A percentile compares a stretch with the other conserved stretches of the same genome.
phyloP scores from a whole-genome alignment of 2,113 vertebrate genomes.

The Synchiropus splendidus region DNA sequence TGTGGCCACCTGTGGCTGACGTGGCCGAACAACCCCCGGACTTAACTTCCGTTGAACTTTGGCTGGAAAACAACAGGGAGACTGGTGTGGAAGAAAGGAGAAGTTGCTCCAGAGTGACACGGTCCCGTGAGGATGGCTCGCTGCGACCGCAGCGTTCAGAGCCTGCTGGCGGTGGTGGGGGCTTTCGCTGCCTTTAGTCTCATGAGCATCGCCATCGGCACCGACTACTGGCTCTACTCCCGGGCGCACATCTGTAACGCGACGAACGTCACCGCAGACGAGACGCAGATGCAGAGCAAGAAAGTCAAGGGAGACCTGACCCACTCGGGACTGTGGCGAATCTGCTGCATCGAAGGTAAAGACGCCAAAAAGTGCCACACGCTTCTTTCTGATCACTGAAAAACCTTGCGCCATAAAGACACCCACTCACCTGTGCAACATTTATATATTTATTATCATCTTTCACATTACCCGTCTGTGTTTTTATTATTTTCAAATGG shows the following conservation, averaged over 20 bases:
- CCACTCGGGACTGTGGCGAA: conserved; percentile 91
- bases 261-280: conserved; percentile 79
- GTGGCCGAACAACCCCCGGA: too few species aligned
- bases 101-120: neutral
- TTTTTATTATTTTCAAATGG: too few species aligned
- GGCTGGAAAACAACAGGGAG: neutral
- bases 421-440: too few species aligned
- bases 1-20: too few species aligned
- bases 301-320: conserved; percentile 77
- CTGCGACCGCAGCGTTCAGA: conserved; percentile 90
- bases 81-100: neutral
- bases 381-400: too few species aligned
- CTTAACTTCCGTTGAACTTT: conserved; percentile 21
- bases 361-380: too few species aligned
- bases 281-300: conserved; percentile 66
- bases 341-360: conserved; percentile 92
- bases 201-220: conserved; percentile 93
- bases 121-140: conserved; percentile 75
- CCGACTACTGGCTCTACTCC: conserved; percentile 94
- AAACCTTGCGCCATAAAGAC: too few species aligned
- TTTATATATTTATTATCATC: too few species aligned
- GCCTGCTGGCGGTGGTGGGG: conserved; percentile 81
- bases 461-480: too few species aligned
- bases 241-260: conserved; percentile 87
- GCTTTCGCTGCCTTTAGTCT: conserved; percentile 91